Evolutionary conservation across 2,797 vertebrate species (phyloP).

Genomic region (Muscicapa comitata): DNA sequence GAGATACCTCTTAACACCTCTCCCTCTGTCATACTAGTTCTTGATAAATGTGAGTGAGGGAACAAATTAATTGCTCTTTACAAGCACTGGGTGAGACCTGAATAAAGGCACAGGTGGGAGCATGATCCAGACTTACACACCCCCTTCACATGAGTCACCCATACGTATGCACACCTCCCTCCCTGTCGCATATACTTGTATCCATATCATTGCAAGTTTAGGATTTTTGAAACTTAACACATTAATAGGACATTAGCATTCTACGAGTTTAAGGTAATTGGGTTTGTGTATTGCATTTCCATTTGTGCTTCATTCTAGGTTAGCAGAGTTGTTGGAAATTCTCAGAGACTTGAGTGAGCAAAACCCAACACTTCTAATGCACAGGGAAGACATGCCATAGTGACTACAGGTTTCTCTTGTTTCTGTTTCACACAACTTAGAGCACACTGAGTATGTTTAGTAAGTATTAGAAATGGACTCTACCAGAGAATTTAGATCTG

Average conservation of each 20-base stretch:
- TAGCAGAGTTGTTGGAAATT: neutral
- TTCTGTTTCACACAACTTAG: neutral
- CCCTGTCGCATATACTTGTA: neutral
- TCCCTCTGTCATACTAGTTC: neutral
- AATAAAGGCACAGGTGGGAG: neutral
- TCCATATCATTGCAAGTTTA: neutral
- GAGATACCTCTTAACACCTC: constrained; percentile 36
- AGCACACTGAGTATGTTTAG: neutral
- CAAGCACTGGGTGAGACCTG: neutral
- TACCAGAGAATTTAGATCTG: neutral
- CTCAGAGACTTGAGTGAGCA: neutral
- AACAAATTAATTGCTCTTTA: constrained; percentile 55
- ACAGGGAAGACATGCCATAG: neutral
- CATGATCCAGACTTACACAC: neutral
- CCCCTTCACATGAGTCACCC: neutral
- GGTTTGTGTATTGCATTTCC: neutral
- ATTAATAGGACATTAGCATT: neutral
- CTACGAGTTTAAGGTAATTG: neutral
- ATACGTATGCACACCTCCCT: neutral
- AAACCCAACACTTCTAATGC: neutral
- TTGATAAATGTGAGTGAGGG: constrained; percentile 2
- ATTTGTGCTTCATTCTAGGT: neutral
- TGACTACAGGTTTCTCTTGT: neutral
- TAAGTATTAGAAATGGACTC: neutral
- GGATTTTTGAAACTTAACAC: neutral